Base-by-base conservation (phyloP, 2,797 vertebrate genomes). In the Lophotriccus pileatus region DNA sequence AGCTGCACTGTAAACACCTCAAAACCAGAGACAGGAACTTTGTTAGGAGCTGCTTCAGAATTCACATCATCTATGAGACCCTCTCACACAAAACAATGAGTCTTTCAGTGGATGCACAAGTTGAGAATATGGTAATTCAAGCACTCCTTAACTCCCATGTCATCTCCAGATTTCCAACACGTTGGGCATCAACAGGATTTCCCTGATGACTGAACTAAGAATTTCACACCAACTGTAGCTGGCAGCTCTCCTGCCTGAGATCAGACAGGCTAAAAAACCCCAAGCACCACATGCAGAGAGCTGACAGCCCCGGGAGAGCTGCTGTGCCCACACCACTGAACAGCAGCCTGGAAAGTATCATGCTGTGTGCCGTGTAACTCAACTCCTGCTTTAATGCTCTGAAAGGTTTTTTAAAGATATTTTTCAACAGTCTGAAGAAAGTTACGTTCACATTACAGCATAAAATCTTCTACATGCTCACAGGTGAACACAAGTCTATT, bases 1-100 rank as follows among this genome's bases (percentile, higher is more conserved):
- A 99, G 98, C 93, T 98, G 98, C 94, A 99, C 99, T 80, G 98
- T 98, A 98, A 99, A 99, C 95, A 99, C 98, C 99, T 99, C 96
- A 55, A 82, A 88, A 83, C 25, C 8, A 93, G 9, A 90, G 95
- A 82, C 63, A 66, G 53, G 10, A 67, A 44, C 69, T 93, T 81
- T 76, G 87, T 83, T 78, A 92, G 5, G 19, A 89, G 39, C 36
- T 58, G 32, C 28, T 73, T 55, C 50, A 58, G 36, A 55, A 62
- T 43, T 79, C 41, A 34, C 7, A 7, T 7, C 1, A 27, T 56
- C 84, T 74, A 28, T 56, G 12, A 90, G 62, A 49, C 32, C 3
- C 13, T 47, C 36, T 83, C 34, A 75, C 14, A 49, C 27, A 55
- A 55, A 73, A 76, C 47, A 53, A 2, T 9, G 39, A 75, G 32